Conservation (phyloP, 2,113 vertebrate genomes). For the Procavia capensis region DNA sequence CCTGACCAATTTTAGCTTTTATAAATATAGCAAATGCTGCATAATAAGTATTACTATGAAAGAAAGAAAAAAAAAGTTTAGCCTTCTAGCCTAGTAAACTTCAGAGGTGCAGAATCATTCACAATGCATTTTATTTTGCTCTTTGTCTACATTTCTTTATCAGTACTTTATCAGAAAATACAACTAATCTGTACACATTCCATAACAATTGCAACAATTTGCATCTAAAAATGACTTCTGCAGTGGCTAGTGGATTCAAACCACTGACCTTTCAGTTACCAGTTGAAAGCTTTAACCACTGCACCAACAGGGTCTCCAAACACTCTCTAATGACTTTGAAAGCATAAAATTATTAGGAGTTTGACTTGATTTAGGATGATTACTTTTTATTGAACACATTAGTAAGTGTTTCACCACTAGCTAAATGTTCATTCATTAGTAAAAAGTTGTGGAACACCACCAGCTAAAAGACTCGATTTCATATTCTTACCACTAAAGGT, state of each 20-base stretch:
- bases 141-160: neutral
- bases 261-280: too few species aligned
- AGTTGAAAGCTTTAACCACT: too few species aligned
- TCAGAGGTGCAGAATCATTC: neutral
- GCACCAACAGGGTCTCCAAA: too few species aligned
- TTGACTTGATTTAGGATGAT: constrained; percentile 16
- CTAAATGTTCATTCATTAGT: neutral
- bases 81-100: neutral
- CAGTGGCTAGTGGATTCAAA: too few species aligned
- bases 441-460: constrained; percentile 55
- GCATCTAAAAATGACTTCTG: neutral
- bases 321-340: constrained; percentile 53
- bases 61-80: neutral
- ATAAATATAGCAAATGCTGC: neutral
- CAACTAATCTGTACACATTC: neutral
- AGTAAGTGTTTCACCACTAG: constrained; percentile 26
- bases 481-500: constrained; percentile 26
- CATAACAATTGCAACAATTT: neutral
- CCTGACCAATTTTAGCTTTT: neutral
- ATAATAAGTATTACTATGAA: too few species aligned
- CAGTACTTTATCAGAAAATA: neutral
- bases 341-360: constrained; percentile 39
- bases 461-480: constrained; percentile 18
- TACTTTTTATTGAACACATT: constrained; percentile 30
- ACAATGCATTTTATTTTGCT: neutral